Evolutionary conservation across 2,888 invertebrate species (phyloP).

Genomic region (Ectemnius continuus): DNA sequence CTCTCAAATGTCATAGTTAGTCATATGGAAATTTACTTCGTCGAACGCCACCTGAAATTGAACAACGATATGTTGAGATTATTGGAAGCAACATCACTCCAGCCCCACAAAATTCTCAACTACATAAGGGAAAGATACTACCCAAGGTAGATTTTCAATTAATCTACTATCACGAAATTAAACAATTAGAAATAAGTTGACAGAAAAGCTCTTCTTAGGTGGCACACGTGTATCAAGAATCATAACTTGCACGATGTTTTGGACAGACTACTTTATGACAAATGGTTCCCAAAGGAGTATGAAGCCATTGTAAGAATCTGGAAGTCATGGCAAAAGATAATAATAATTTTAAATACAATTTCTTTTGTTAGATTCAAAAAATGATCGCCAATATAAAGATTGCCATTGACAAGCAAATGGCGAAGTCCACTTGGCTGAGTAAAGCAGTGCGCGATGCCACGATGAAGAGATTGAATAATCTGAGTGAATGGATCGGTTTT

Average conservation of each 20-base stretch:
- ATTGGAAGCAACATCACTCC: background rate
- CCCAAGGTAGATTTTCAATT: background rate
- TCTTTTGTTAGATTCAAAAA: background rate
- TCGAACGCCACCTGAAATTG: background rate
- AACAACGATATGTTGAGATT: background rate
- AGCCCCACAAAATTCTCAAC: too few relatives aligned
- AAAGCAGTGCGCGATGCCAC: background rate
- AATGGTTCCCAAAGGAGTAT: background rate
- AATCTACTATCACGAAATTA: background rate
- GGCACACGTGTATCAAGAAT: background rate
- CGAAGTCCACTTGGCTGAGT: background rate
- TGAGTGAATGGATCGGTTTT: background rate
- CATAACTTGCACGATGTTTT: background rate
- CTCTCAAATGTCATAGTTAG: background rate
- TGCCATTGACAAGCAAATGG: background rate
- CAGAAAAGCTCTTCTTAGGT: background rate
- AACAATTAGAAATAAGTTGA: too few relatives aligned
- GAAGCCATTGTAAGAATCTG: background rate
- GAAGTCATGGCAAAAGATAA: too few relatives aligned
- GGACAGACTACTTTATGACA: background rate
- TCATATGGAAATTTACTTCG: background rate
- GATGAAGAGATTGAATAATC: background rate
- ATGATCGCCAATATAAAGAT: background rate
- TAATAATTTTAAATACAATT: too few relatives aligned
- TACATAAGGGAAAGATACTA: background rate